Conservation (phyloP, 2,113 vertebrate species). For the Neogobius melanostomus region DNA sequence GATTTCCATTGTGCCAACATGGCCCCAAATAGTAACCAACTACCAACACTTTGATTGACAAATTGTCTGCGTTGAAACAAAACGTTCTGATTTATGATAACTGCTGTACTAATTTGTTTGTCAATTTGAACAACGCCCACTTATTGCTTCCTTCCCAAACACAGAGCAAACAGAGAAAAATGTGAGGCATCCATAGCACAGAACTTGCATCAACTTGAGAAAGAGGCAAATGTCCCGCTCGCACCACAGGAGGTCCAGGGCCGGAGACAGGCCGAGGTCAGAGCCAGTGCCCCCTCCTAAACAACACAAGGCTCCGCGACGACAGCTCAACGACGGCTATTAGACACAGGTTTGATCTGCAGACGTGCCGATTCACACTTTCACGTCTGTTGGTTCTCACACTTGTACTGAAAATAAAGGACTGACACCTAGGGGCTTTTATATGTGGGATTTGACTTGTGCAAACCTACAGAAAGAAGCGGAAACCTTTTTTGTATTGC, state of each 20-base stretch:
- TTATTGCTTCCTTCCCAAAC: neutral
- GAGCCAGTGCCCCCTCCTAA: slow-evolving; percentile 39
- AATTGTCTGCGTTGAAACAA: too few relatives aligned
- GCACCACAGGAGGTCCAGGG: slow-evolving; percentile 27
- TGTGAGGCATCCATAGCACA: neutral
- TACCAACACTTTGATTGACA: too few relatives aligned
- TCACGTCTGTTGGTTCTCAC: slow-evolving; percentile 11
- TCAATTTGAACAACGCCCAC: neutral
- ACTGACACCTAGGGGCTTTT: slow-evolving; percentile 6
- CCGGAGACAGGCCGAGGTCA: slow-evolving; percentile 33
- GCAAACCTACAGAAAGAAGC: slow-evolving; percentile 6
- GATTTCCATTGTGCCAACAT: too few relatives aligned
- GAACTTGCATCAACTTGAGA: slow-evolving; percentile 29
- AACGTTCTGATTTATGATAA: too few relatives aligned
- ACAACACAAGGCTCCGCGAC: slow-evolving; percentile 51
- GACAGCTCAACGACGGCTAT: slow-evolving; percentile 62
- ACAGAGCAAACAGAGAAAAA: neutral
- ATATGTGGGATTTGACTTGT: neutral
- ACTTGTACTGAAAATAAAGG: slow-evolving; percentile 23
- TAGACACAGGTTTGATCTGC: slow-evolving; percentile 53
- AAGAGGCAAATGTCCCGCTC: slow-evolving; percentile 42
- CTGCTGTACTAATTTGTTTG: too few relatives aligned
- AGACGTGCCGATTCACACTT: slow-evolving; percentile 43
- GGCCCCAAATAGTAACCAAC: too few relatives aligned
- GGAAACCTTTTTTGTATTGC: neutral